Evolutionary conservation across 2,888 invertebrate genomes (phyloP).

Genomic region (Diabrotica balteata): DNA sequence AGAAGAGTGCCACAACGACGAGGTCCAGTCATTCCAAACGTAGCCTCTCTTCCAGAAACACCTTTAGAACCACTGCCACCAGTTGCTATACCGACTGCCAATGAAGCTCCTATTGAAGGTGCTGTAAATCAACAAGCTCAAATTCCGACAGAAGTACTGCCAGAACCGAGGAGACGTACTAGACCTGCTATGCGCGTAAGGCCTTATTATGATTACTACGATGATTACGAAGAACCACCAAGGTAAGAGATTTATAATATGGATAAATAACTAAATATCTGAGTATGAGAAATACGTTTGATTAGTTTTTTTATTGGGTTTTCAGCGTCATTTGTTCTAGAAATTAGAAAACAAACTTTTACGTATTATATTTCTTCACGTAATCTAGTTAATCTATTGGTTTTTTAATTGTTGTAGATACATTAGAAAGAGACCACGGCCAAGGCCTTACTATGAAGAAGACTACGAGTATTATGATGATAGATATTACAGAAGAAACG

Average conservation of each 20-base stretch:
- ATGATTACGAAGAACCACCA: slow-evolving; percentile 67
- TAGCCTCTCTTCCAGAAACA: slow-evolving; percentile 31
- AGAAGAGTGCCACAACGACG: slow-evolving; percentile 12
- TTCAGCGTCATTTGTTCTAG: too few relatives aligned
- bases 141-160: slow-evolving; percentile 12
- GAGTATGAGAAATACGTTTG: too few relatives aligned
- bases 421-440: slow-evolving; percentile 65
- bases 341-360: too few relatives aligned
- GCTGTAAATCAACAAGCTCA: slow-evolving; percentile 33
- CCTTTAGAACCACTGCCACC: slow-evolving; percentile 2
- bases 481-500: slow-evolving; percentile 36
- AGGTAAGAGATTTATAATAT: slow-evolving; percentile 34
- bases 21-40: slow-evolving; percentile 12
- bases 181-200: slow-evolving; percentile 65
- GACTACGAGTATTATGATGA: slow-evolving; percentile 52
- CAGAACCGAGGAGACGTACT: slow-evolving; percentile 46
- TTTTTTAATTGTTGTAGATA: slow-evolving; percentile 55
- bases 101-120: slow-evolving; percentile 29
- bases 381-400: too few relatives aligned
- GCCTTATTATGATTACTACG: slow-evolving; percentile 75
- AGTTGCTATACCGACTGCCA: not conserved
- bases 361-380: too few relatives aligned
- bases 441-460: slow-evolving; percentile 62
- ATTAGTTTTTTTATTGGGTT: too few relatives aligned
- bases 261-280: too few relatives aligned